Percentiles rank a stretch among this genome's conserved stretches.
Conservation (phyloP, 2,797 vertebrate genomes). For the Merluccius polli region DNA sequence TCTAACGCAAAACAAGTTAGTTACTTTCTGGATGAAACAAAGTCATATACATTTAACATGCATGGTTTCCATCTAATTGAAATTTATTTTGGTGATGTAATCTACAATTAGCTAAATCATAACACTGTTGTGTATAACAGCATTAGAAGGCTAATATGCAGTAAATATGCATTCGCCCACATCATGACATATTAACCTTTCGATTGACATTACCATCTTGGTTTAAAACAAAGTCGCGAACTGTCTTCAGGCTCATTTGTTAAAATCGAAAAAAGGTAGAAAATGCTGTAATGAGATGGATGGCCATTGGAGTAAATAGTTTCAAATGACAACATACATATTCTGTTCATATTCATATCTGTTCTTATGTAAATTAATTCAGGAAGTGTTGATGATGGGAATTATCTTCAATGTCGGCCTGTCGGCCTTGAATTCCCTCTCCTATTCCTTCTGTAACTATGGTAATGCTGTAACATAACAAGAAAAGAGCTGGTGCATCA, state of each 20-base stretch:
- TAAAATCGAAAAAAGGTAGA: neutral
- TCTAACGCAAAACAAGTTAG: too few relatives aligned
- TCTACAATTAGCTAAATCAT: too few relatives aligned
- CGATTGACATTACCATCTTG: neutral
- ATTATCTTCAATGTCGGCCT: neutral
- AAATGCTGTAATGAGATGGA: neutral
- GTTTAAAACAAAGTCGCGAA: neutral
- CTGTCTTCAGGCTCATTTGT: neutral
- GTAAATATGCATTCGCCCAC: neutral
- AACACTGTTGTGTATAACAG: too few relatives aligned
- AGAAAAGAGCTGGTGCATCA: neutral
- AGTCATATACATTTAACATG: too few relatives aligned
- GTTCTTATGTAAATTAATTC: neutral
- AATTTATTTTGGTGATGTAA: too few relatives aligned
- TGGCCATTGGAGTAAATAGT: neutral
- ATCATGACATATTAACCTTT: neutral
- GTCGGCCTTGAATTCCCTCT: neutral
- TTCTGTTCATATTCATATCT: too few relatives aligned
- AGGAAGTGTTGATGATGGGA: neutral
- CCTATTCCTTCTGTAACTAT: neutral
- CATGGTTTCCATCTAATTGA: too few relatives aligned
- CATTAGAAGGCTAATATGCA: neutral
- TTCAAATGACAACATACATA: neutral
- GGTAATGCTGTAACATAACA: neutral
- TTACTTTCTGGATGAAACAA: too few relatives aligned